These are phyloP conservation scores for Indicator maculatus DNA, from an alignment of 2,113 vertebrate genomes.

Conservation along the genomic window DNA sequence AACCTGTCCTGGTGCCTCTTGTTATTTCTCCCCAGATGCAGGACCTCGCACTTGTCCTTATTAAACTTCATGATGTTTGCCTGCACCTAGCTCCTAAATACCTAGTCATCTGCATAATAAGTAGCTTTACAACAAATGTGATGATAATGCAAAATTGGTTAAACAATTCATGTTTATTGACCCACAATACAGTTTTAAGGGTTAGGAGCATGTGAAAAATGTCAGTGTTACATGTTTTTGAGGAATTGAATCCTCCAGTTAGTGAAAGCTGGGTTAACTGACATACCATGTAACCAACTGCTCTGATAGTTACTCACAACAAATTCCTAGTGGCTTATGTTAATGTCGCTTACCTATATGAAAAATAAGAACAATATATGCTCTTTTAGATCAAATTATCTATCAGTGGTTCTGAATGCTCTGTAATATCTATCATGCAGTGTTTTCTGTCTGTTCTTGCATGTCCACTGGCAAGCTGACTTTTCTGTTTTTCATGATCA, in stretches of 20 bases:
- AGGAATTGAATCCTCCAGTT: neutral
- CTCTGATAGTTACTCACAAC: conserved; percentile 9
- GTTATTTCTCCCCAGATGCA: too few species aligned
- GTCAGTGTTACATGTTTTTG: neutral
- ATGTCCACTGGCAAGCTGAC: neutral
- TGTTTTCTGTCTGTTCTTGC: neutral
- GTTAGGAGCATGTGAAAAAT: neutral
- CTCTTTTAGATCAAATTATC: neutral
- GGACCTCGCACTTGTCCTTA: too few species aligned
- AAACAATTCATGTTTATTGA: neutral
- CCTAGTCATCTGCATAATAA: neutral
- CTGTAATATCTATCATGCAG: neutral
- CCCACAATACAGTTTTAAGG: neutral
- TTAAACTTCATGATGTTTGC: too few species aligned
- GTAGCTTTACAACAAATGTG: neutral
- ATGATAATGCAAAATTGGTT: neutral
- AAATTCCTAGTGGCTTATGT: neutral
- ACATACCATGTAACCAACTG: neutral
- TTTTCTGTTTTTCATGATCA: neutral
- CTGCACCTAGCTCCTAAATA: neutral
- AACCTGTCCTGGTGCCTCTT: too few species aligned
- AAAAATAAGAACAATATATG: neutral
- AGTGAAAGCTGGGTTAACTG: neutral
- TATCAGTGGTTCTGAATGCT: neutral
- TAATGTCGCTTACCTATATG: neutral